These are phyloP conservation scores for Tringa solitaria DNA, from an alignment of 2,113 vertebrate genomes.

Conservation along the genomic window DNA sequence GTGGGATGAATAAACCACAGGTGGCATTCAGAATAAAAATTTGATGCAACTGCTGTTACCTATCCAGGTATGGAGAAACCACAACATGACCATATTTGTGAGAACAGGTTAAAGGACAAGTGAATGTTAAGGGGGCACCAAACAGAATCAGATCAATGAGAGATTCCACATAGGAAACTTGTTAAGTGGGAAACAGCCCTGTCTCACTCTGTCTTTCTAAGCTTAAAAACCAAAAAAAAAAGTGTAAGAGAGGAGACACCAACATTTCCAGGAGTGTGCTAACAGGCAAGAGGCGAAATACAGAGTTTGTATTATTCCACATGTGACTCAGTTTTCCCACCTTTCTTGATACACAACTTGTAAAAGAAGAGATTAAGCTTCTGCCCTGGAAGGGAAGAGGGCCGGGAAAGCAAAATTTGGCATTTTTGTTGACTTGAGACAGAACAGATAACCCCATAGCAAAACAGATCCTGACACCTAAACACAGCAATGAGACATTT, in stretches of 20 bases:
- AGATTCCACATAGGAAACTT: background rate
- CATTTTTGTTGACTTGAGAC: background rate
- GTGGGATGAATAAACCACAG: background rate
- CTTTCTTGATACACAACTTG: background rate
- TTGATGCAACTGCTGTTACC: background rate
- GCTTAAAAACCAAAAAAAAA: background rate
- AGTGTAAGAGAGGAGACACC: rapidly evolving
- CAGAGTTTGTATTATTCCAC: background rate
- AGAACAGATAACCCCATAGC: background rate
- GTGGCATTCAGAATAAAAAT: background rate
- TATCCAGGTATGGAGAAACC: background rate
- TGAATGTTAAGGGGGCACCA: background rate
- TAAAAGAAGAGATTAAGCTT: background rate
- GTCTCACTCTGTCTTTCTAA: background rate
- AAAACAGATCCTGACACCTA: background rate
- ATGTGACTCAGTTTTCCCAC: background rate
- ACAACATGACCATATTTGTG: background rate
- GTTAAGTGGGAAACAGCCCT: background rate
- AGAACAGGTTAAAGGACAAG: background rate
- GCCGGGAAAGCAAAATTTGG: background rate
- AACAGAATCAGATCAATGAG: background rate
- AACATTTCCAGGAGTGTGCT: background rate
- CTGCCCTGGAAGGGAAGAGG: background rate
- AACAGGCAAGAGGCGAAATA: background rate
- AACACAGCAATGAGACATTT: background rate